phyloP scores from a whole-genome alignment of 2,113 vertebrate genomes.

The Aix galericulata region DNA sequence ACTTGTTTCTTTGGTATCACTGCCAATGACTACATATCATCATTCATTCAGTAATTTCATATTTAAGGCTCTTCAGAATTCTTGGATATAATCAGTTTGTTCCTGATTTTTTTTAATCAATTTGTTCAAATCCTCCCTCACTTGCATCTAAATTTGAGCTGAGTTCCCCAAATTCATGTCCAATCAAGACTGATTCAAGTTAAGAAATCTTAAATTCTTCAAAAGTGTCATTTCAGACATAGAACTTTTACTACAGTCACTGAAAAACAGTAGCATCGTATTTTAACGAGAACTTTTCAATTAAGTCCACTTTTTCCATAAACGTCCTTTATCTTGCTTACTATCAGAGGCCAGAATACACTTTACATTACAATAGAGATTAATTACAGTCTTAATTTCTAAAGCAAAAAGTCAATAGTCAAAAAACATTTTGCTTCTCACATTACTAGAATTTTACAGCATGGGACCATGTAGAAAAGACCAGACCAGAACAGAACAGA shows the following conservation, averaged over 20 bases:
- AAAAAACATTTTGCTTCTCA: not conserved
- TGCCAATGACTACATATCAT: not conserved
- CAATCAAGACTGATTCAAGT: not conserved
- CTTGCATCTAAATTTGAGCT: not conserved
- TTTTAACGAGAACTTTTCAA: not conserved
- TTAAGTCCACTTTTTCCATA: not conserved
- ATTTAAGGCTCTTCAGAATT: not conserved
- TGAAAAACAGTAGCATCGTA: not conserved
- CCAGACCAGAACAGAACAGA: too few species aligned
- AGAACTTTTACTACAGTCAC: not conserved
- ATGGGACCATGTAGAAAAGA: not conserved
- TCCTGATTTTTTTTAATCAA: not conserved
- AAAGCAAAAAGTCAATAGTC: not conserved
- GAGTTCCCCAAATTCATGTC: not conserved
- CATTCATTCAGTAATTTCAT: not conserved
- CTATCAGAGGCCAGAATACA: not conserved
- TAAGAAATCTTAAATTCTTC: not conserved
- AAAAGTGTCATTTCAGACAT: not conserved
- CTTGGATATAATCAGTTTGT: not conserved
- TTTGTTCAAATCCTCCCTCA: not conserved
- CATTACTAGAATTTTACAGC: not conserved
- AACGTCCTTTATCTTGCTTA: not conserved
- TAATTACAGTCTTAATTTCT: not conserved
- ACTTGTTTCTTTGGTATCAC: not conserved
- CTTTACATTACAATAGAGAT: not conserved